Evolutionary conservation across 2,888 invertebrate species (phyloP), one percentile per base, ranked within the genome.

Genomic region (Epirrita christyi): DNA sequence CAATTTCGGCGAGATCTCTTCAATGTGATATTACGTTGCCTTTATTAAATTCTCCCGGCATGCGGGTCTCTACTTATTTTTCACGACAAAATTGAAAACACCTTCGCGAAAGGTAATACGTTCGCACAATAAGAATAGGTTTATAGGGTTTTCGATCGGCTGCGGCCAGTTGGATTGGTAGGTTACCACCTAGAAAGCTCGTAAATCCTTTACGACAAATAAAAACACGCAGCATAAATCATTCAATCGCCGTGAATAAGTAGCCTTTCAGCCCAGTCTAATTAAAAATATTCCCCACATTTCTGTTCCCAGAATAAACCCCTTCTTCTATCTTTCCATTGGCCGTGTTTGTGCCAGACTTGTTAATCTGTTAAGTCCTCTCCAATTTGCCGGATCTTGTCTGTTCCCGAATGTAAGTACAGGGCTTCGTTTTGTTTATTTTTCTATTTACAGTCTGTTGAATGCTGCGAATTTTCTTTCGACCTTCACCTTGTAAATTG

Each of bases 191-290:
- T 75, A 73, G 76, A 73, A 71, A 67, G 64, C 80, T 80, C 83
- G 83, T 88, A 89, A 87, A 88, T 81, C 76, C 81, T 87, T 87
- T 87, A 89, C 85, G 88, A 86, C 84, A 81, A 83, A 86, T 86
- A 88, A 88, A 85, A 88, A 82, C 81, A 81, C 79, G 77, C 68
- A 54, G 70, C 76, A 85, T 87, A 87, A 86, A 88, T 88, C 86
- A 86, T 86, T 86, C 86, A 86, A 86, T 86, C 81, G 77, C 71
- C 68, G 28, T 47, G 59, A 49, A 46, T 41, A 41, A 54, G 44
- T 32, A 49, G 43, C 37, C 21, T 49, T 38, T 43, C 14, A 40
- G 27, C 27, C 10, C 11, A 38, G 40, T 50, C 47, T 64, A 62
- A 66, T 64, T 64, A 62, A 66, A 61, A 59, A 60, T 55, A 59